These are phyloP conservation scores for Plotosus lineatus DNA, from an alignment of 2,113 vertebrate species.

Conservation along the genomic window DNA sequence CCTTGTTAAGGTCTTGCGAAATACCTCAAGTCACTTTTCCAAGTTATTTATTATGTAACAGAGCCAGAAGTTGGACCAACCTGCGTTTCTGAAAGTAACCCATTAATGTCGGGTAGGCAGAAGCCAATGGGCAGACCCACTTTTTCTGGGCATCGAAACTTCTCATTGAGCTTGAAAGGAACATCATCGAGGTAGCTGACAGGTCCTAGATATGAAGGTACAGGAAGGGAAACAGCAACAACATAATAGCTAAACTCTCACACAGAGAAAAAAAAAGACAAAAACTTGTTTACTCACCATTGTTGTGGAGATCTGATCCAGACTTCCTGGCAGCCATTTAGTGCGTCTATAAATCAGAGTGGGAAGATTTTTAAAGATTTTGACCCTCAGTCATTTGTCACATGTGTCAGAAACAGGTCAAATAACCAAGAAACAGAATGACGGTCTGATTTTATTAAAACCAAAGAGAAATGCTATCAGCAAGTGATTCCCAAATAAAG, in stretches of 20 bases:
- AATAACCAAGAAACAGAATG: no score
- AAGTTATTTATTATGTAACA: background rate
- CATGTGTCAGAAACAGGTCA: no score
- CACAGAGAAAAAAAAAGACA: background rate
- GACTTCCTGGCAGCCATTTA: constrained; percentile 98
- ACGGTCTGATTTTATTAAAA: no score
- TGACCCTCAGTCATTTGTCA: no score
- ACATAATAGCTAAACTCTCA: background rate
- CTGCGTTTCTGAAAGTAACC: constrained; percentile 78
- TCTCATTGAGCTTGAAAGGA: constrained; percentile 96
- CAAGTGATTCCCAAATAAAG: no score
- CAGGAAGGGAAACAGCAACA: background rate
- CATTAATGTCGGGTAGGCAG: constrained; percentile 78
- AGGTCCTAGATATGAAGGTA: constrained; percentile 76
- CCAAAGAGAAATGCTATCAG: no score
- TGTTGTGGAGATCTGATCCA: constrained; percentile 86
- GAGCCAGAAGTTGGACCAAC: constrained; percentile 65
- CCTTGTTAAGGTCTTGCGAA: background rate
- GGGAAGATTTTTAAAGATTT: background rate
- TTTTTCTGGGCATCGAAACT: constrained; percentile 90
- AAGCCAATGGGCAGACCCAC: constrained; percentile 93
- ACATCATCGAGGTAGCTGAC: constrained; percentile 97
- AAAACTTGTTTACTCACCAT: constrained; percentile 76
- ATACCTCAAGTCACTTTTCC: background rate
- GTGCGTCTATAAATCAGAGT: constrained; percentile 73